A percentile compares a stretch with the other conserved stretches of the same genome.
Conservation (phyloP, 2,797 vertebrate species). For the Gorsachius magnificus region DNA sequence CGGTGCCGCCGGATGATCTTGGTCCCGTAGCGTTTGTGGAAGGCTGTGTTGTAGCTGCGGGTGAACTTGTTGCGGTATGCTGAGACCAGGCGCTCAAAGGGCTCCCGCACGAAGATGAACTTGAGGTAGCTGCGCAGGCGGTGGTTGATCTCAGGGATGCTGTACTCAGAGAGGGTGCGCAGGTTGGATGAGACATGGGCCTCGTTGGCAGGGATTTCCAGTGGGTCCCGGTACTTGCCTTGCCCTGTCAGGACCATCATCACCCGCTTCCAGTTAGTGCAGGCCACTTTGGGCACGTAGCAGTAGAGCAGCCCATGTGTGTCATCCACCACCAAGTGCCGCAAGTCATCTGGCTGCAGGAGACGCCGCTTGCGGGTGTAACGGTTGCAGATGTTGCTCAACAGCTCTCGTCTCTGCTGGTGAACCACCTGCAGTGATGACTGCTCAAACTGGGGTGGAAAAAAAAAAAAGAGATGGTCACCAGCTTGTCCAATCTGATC, state of each 20-base stretch:
- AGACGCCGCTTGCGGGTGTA: conserved; percentile 85
- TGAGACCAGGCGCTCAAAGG: conserved; percentile 92
- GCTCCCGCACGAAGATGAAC: conserved; percentile 94
- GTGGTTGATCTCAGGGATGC: conserved; percentile 86
- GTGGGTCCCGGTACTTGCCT: conserved; percentile 83
- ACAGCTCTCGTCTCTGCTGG: conserved; percentile 82
- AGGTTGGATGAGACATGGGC: conserved; percentile 88
- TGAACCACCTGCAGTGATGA: conserved; percentile 80
- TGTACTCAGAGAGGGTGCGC: conserved; percentile 87
- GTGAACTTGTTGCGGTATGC: conserved; percentile 95
- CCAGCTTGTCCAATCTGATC: not conserved
- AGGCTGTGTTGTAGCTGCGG: conserved; percentile 90
- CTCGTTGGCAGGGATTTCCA: conserved; percentile 89
- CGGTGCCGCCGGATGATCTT: conserved; percentile 90
- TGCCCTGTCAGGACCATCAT: conserved; percentile 90
- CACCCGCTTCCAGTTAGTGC: conserved; percentile 97
- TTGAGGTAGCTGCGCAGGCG: conserved; percentile 93
- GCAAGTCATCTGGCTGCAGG: conserved; percentile 87
- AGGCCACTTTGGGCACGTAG: conserved; percentile 97
- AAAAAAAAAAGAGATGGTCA: not conserved
- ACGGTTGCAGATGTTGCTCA: conserved; percentile 82
- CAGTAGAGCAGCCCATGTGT: conserved; percentile 92
- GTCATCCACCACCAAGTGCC: conserved; percentile 95
- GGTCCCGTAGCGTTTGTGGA: conserved; percentile 92
- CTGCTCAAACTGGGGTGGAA: conserved; percentile 59